phyloP scores from a whole-genome alignment of 2,113 vertebrate species.

The Sminthopsis crassicaudata region DNA sequence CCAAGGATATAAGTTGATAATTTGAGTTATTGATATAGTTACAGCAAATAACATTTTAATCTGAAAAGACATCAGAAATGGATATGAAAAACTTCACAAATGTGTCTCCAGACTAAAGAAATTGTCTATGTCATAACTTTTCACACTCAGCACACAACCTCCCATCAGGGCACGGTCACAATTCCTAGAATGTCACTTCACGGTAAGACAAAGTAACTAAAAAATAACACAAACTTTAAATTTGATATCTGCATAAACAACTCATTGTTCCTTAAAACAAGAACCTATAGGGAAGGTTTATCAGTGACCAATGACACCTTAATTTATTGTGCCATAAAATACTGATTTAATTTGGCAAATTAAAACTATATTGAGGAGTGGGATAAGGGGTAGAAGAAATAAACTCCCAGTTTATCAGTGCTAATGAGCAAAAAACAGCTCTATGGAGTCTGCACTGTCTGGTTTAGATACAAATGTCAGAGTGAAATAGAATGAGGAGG shows the following conservation, averaged over 20 bases:
- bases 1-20: not conserved
- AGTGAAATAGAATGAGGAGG: not conserved
- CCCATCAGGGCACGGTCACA: not conserved
- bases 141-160: not conserved
- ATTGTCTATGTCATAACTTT: not conserved
- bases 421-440: not conserved
- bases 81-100: conserved; percentile 1
- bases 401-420: not conserved
- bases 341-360: not conserved
- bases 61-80: conserved; percentile 8
- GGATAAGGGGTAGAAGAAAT: not conserved
- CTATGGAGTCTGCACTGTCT: not conserved
- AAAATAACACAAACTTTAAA: not conserved
- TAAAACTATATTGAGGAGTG: not conserved
- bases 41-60: not conserved
- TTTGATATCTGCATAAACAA: not conserved
- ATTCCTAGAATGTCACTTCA: not conserved
- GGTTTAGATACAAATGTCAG: not conserved
- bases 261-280: not conserved
- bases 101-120: not conserved
- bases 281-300: not conserved
- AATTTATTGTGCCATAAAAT: not conserved
- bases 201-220: not conserved
- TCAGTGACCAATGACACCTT: not conserved
- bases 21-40: not conserved